Percentiles rank a stretch among this genome's conserved stretches.
phyloP scores from a whole-genome alignment of 2,888 invertebrate species.

The Colostygia pectinataria region DNA sequence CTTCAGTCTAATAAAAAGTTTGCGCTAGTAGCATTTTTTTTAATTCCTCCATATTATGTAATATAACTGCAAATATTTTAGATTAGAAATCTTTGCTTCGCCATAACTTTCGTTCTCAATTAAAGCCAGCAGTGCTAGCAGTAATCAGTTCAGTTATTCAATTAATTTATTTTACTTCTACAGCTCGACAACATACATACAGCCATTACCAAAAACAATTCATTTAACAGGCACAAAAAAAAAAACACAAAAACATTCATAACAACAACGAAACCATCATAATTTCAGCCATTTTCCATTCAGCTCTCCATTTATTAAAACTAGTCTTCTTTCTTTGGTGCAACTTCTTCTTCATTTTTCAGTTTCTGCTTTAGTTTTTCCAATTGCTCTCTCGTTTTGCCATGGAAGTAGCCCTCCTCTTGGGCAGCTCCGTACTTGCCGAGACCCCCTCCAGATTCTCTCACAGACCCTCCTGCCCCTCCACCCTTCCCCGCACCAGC shows the following conservation, averaged over 20 bases:
- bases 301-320: neutral
- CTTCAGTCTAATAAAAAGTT: no score
- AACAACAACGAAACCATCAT: neutral
- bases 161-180: slow-evolving; percentile 1
- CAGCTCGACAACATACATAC: no score
- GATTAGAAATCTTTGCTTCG: no score
- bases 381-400: slow-evolving; percentile 55
- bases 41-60: no score
- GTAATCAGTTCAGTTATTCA: neutral
- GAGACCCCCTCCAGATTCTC: slow-evolving; percentile 58
- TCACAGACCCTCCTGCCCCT: slow-evolving; percentile 56
- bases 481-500: slow-evolving; percentile 63
- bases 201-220: slow-evolving; percentile 17
- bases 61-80: no score
- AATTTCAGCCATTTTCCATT: neutral
- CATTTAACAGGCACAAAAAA: slow-evolving; percentile 4
- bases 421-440: slow-evolving; percentile 58
- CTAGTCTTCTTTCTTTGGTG: slow-evolving; percentile 14
- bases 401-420: slow-evolving; percentile 65
- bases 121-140: no score
- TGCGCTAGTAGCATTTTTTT: no score
- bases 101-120: no score
- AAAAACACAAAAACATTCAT: slow-evolving; percentile 1
- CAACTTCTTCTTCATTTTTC: slow-evolving; percentile 35
- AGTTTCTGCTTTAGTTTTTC: slow-evolving; percentile 54